A percentile compares a stretch with the other conserved stretches of the same genome.
Evolutionary conservation across 2,113 vertebrate species (phyloP).

Genomic region (Heliornis fulica): DNA sequence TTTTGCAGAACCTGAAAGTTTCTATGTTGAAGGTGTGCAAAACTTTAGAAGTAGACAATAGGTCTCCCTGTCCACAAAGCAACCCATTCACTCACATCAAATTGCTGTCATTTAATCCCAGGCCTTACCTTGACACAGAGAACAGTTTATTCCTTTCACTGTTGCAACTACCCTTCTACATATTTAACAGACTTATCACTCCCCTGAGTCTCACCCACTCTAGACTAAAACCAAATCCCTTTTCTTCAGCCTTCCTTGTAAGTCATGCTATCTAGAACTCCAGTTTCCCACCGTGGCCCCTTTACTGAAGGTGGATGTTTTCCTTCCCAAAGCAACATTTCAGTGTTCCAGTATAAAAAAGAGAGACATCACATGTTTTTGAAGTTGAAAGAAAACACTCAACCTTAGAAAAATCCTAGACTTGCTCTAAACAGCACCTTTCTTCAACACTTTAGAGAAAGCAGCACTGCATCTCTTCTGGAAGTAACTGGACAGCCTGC

Average conservation of each 20-base stretch:
- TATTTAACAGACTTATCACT: background rate
- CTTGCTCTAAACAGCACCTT: constrained; percentile 32
- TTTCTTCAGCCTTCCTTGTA: background rate
- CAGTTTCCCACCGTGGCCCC: background rate
- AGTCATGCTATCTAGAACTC: background rate
- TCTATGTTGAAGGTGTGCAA: background rate
- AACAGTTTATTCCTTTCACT: constrained; percentile 23
- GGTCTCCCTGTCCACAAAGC: background rate
- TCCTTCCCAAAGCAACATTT: background rate
- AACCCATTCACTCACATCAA: background rate
- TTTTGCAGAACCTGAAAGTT: background rate
- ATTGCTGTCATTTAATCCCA: constrained; percentile 8
- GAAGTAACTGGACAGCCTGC: constrained; percentile 37
- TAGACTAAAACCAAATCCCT: background rate
- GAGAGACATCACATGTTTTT: constrained; percentile 17
- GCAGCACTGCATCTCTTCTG: constrained; percentile 14
- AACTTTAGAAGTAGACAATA: background rate
- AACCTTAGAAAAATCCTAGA: constrained; percentile 29
- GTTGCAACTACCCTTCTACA: background rate
- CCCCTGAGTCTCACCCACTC: background rate
- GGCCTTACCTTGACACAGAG: background rate
- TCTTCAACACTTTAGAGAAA: constrained; percentile 33
- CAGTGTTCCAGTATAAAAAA: background rate
- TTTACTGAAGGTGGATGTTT: background rate
- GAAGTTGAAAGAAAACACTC: constrained; percentile 29